These are phyloP conservation scores for Drosophila hydei DNA, from an alignment of 1,140 invertebrate genomes.

Conservation along the genomic window DNA sequence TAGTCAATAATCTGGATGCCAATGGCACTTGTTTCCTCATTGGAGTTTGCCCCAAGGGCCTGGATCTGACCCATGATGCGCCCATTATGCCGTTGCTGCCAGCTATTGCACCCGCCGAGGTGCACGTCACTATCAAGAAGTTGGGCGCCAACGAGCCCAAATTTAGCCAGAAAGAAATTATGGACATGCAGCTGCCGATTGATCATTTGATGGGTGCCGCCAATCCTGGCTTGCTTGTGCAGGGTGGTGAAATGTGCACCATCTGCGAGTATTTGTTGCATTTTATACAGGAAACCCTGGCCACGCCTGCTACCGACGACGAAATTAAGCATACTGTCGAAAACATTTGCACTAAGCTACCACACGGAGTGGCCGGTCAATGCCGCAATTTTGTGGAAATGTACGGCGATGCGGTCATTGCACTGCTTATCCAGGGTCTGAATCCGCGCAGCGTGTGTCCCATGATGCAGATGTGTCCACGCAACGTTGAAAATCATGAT, in stretches of 20 bases:
- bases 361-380: slow-evolving; percentile 86
- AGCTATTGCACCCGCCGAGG: slow-evolving; percentile 61
- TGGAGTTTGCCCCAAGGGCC: slow-evolving; percentile 87
- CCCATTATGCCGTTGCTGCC: slow-evolving; percentile 80
- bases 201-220: slow-evolving; percentile 86
- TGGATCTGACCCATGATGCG: slow-evolving; percentile 16
- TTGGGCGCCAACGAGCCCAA: slow-evolving; percentile 77
- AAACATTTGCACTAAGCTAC: slow-evolving; percentile 88
- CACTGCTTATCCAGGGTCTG: slow-evolving; percentile 91
- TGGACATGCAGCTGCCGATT: slow-evolving; percentile 86
- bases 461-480: slow-evolving; percentile 84
- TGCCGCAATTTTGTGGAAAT: slow-evolving; percentile 91
- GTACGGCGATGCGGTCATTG: slow-evolving; percentile 91
- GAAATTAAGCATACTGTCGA: slow-evolving; percentile 87
- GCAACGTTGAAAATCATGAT: slow-evolving; percentile 84
- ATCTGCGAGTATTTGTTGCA: slow-evolving; percentile 94
- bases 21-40: slow-evolving; percentile 88
- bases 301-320: slow-evolving; percentile 88
- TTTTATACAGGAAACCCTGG: slow-evolving; percentile 90
- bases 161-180: slow-evolving; percentile 64
- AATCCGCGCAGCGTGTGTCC: slow-evolving; percentile 88
- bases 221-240: slow-evolving; percentile 82
- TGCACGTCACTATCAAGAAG: slow-evolving; percentile 76
- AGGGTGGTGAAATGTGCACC: slow-evolving; percentile 87
- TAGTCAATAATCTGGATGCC: slow-evolving; percentile 89